These are phyloP conservation scores for Mionectes olivaceus DNA, from an alignment of 2,797 vertebrate species.

Conservation along the genomic window DNA sequence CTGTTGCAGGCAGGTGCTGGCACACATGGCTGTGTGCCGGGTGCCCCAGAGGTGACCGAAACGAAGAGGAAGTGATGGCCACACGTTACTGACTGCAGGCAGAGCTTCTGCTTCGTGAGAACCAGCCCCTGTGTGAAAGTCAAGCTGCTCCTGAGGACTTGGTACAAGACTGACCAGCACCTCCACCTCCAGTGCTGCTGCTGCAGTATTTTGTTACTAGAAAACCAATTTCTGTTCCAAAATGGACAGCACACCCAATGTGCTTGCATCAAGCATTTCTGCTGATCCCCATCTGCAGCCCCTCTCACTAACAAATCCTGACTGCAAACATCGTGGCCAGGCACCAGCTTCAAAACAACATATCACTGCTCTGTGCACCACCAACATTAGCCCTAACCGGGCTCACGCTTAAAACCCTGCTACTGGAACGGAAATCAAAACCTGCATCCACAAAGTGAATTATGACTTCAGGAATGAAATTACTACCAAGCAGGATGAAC, in stretches of 20 bases:
- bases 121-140: fast-evolving
- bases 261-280: fast-evolving
- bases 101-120: neutral
- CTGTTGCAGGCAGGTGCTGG: fast-evolving
- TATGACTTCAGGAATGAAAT: neutral
- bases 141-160: neutral
- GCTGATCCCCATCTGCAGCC: neutral
- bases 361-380: neutral
- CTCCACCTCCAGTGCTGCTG: fast-evolving
- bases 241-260: neutral
- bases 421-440: neutral
- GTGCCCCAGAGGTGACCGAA: fast-evolving
- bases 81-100: fast-evolving
- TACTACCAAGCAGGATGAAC: constrained; percentile 21
- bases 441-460: neutral
- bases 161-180: no score
- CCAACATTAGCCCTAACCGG: fast-evolving
- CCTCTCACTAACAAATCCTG: neutral
- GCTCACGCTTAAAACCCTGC: fast-evolving
- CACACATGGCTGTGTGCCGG: neutral
- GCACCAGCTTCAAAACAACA: neutral
- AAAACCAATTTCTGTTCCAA: neutral
- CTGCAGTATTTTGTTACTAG: neutral
- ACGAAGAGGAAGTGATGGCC: neutral
- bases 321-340: neutral